Conservation (phyloP, 2,888 invertebrate species). For the Diogma glabrata region DNA sequence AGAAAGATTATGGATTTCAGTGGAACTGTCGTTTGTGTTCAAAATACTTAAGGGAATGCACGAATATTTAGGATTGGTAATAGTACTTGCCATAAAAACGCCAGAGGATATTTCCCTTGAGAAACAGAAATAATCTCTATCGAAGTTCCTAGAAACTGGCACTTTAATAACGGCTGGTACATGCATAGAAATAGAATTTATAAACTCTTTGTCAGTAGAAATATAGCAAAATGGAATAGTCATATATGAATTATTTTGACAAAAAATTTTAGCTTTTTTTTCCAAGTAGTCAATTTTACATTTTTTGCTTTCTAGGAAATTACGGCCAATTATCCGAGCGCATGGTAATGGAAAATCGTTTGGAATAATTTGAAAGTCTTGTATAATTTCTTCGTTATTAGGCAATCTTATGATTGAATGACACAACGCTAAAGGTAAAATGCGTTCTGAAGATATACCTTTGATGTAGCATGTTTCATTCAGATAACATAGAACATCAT, state of each 20-base stretch:
- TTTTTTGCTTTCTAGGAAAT: background rate
- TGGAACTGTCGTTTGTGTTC: background rate
- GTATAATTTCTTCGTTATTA: background rate
- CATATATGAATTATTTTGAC: background rate
- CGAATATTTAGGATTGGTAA: background rate
- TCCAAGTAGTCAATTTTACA: background rate
- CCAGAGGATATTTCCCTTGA: too few species aligned
- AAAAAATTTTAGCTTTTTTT: background rate
- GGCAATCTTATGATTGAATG: too few species aligned
- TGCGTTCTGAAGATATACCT: too few species aligned
- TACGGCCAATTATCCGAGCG: background rate
- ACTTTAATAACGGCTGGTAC: background rate
- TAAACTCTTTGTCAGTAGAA: background rate
- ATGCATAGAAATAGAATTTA: background rate
- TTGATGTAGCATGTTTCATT: too few species aligned
- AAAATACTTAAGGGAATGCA: background rate
- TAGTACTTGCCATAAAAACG: background rate
- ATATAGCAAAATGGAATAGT: background rate
- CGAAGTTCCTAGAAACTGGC: background rate
- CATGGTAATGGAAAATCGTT: background rate
- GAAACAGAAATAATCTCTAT: background rate
- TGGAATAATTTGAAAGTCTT: background rate
- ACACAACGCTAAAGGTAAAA: too few species aligned
- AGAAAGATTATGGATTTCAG: background rate
- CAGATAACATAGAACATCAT: too few species aligned